These are phyloP conservation scores for Erythrocercus mccallii DNA, from an alignment of 2,113 vertebrate species.

Conservation along the genomic window DNA sequence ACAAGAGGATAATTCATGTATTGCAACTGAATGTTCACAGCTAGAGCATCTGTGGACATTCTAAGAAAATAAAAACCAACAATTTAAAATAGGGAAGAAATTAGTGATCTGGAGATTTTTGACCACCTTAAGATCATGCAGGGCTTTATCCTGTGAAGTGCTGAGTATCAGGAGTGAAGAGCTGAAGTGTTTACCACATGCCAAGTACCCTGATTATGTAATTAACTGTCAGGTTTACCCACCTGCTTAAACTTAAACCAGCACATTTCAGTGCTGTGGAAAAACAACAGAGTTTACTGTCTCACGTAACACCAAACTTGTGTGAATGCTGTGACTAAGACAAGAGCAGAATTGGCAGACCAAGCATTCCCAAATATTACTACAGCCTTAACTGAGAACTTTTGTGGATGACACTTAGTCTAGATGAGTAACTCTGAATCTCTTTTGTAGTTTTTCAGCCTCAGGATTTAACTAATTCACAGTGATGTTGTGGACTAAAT, in stretches of 20 bases:
- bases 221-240: not conserved
- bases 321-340: not conserved
- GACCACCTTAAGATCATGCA: not conserved
- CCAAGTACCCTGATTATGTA: not conserved
- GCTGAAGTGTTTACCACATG: not conserved
- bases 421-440: not conserved
- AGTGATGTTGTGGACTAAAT: not conserved
- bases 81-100: not conserved
- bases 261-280: not conserved
- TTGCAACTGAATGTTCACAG: not conserved
- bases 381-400: not conserved
- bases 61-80: not conserved
- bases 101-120: not conserved
- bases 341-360: not conserved
- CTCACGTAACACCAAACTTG: not conserved
- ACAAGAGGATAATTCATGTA: not conserved
- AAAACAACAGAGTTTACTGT: not conserved
- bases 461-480: not conserved
- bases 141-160: not conserved
- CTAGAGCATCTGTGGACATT: not conserved
- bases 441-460: not conserved
- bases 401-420: not conserved
- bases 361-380: not conserved
- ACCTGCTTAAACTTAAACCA: not conserved
- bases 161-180: not conserved